A percentile compares a stretch with the other conserved stretches of the same genome.
These are phyloP conservation scores for Bombyx mori DNA, from an alignment of 1,140 invertebrate species.

Conservation along the genomic window DNA sequence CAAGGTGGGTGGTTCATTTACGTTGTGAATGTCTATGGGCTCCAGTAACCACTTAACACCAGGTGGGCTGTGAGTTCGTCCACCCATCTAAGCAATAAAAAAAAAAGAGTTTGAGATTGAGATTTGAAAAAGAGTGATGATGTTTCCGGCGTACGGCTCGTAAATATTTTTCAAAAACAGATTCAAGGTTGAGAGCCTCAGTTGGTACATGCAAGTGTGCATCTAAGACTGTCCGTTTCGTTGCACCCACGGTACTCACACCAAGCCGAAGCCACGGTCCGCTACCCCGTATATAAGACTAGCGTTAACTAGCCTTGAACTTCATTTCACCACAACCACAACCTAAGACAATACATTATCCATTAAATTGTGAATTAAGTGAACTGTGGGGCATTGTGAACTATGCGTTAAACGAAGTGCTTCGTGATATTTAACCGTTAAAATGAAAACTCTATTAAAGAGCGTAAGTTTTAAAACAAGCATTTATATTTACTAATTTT, in stretches of 20 bases:
- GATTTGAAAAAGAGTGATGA: too few species aligned
- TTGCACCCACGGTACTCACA: slow-evolving; percentile 39
- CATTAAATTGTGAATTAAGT: too few species aligned
- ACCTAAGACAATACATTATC: slow-evolving; percentile 17
- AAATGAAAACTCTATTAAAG: slow-evolving; percentile 39
- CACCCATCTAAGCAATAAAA: too few species aligned
- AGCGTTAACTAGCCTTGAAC: slow-evolving; percentile 54
- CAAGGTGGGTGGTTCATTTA: too few species aligned
- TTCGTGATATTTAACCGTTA: slow-evolving; percentile 7
- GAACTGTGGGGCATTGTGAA: slow-evolving; percentile 20
- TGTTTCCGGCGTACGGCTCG: too few species aligned
- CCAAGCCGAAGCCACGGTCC: slow-evolving; percentile 38
- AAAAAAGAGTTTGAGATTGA: too few species aligned
- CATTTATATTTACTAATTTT: background rate
- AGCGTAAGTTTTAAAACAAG: slow-evolving; percentile 26
- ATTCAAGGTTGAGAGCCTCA: slow-evolving; percentile 15
- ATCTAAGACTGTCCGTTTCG: slow-evolving; percentile 10
- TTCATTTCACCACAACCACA: slow-evolving; percentile 46
- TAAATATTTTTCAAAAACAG: too few species aligned
- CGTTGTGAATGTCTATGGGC: too few species aligned
- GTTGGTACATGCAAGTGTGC: slow-evolving; percentile 27
- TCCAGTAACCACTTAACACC: too few species aligned
- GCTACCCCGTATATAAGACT: slow-evolving; percentile 64
- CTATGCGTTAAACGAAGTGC: slow-evolving; percentile 25
- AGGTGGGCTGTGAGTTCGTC: too few species aligned